A percentile compares a stretch with the other conserved stretches of the same genome.
Conservation (phyloP, 2,888 invertebrate genomes). For the Rhagonycha fulva region DNA sequence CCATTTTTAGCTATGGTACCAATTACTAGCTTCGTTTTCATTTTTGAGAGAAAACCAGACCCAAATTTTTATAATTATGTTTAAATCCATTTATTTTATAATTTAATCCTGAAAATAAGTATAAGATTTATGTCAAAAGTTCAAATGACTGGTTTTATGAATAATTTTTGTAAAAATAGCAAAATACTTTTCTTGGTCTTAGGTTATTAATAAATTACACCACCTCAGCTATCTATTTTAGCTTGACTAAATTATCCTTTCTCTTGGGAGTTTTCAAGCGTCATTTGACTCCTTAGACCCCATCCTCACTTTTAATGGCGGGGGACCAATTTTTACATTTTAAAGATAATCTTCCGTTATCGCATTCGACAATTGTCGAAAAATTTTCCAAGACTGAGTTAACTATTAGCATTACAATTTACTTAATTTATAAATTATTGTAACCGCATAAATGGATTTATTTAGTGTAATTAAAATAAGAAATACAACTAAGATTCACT, state of each 20-base stretch:
- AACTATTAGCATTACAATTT: background rate
- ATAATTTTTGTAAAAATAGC: background rate
- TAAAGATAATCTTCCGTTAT: background rate
- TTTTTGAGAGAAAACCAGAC: no score
- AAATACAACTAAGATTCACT: background rate
- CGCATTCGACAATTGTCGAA: background rate
- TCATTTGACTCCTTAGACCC: background rate
- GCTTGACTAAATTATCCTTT: background rate
- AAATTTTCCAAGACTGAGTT: background rate
- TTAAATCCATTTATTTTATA: no score
- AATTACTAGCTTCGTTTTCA: no score
- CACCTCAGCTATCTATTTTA: background rate
- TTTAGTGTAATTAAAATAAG: background rate
- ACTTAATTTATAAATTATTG: background rate
- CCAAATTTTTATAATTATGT: no score
- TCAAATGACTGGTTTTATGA: no score
- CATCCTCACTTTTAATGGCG: background rate
- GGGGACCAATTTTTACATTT: background rate
- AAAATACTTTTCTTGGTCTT: background rate
- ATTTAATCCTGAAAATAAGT: no score
- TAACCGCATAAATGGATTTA: background rate
- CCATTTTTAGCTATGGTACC: no score
- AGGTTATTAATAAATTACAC: background rate
- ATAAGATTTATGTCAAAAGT: no score
- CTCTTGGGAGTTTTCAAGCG: background rate